Evolutionary conservation across 2,888 invertebrate species (phyloP).

Genomic region (Hyles lineata): DNA sequence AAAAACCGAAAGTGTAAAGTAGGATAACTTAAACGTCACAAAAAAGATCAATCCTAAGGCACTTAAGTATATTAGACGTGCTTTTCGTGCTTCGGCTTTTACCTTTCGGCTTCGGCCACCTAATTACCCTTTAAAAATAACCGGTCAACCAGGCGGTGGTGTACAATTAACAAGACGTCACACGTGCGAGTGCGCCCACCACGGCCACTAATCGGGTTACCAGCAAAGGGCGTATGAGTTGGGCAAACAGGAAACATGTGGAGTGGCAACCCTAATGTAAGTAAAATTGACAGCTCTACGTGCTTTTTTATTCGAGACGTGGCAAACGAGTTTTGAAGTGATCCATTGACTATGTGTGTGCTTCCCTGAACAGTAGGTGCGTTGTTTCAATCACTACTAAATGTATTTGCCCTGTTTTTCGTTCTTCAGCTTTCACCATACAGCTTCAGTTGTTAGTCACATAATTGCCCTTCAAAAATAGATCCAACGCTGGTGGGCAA

Average conservation of each 20-base stretch:
- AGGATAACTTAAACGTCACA: neutral
- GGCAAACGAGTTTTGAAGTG: too few relatives aligned
- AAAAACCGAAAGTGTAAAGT: neutral
- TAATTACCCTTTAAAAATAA: neutral
- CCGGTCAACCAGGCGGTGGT: neutral
- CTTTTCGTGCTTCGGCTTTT: neutral
- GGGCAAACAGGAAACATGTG: neutral
- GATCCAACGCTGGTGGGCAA: neutral
- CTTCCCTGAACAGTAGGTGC: neutral
- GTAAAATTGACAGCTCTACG: too few relatives aligned
- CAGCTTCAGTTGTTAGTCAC: neutral
- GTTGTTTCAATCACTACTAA: too few relatives aligned
- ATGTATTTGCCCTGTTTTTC: too few relatives aligned
- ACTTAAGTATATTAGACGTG: neutral
- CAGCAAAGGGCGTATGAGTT: neutral
- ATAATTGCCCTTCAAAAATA: slow-evolving; percentile 10
- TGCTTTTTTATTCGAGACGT: too few relatives aligned
- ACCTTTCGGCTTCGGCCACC: neutral
- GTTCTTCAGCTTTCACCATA: too few relatives aligned
- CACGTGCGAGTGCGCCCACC: slow-evolving; percentile 7
- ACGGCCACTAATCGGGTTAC: neutral
- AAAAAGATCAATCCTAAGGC: neutral
- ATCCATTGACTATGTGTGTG: too few relatives aligned
- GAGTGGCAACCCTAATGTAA: neutral
- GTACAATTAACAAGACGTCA: slow-evolving; percentile 5